phyloP scores from a whole-genome alignment of 2,797 vertebrate genomes.

The Pangasius larnaudii region DNA sequence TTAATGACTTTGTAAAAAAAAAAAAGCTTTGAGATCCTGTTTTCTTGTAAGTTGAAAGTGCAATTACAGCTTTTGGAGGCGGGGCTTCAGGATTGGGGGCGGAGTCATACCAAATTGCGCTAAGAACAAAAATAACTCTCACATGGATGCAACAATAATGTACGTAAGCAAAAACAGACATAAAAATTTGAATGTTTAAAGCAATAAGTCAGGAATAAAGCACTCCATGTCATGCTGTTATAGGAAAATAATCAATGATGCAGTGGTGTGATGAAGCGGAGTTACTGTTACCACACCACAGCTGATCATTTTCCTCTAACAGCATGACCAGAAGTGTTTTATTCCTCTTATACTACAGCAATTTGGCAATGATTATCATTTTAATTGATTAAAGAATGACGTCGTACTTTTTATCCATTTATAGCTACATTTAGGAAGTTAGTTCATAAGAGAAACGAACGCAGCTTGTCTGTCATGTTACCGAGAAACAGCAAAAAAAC shows the following conservation, averaged over 20 bases:
- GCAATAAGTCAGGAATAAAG: background rate
- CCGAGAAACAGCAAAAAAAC: too few relatives aligned
- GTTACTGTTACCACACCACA: background rate
- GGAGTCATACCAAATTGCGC: background rate
- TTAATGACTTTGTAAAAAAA: background rate
- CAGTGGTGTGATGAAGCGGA: background rate
- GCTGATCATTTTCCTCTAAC: background rate
- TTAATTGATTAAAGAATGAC: background rate
- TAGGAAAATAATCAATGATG: background rate
- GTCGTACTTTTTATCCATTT: background rate
- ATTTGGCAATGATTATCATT: background rate
- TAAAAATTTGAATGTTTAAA: background rate
- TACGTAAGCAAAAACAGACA: background rate
- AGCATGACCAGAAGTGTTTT: background rate
- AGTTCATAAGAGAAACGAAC: background rate
- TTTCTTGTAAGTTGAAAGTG: background rate
- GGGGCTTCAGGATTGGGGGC: background rate
- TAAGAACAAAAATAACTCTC: background rate
- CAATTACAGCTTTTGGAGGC: background rate
- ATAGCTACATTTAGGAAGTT: background rate
- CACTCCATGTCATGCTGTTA: background rate
- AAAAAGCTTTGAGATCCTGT: background rate
- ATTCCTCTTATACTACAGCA: background rate
- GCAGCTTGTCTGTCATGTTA: background rate
- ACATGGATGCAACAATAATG: background rate